These are phyloP conservation scores for Oceanodroma leucorhoa DNA, from an alignment of 2,797 vertebrate species.

Conservation along the genomic window DNA sequence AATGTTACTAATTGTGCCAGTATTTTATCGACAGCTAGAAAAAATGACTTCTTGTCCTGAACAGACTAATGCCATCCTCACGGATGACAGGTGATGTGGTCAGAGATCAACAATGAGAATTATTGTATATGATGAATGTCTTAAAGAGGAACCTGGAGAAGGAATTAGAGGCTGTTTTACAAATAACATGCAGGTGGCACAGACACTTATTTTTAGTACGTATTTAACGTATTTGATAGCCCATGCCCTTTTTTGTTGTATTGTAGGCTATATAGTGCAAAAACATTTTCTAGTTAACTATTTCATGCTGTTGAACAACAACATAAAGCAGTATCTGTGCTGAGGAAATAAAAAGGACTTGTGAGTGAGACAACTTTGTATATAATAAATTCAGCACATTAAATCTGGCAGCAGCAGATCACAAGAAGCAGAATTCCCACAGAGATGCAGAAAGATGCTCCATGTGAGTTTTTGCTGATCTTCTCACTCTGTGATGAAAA, in stretches of 20 bases:
- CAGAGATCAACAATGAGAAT: neutral
- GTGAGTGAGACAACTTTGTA: neutral
- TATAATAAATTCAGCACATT: constrained; percentile 61
- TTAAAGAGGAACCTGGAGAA: neutral
- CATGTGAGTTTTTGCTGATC: constrained; percentile 53
- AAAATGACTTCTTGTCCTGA: neutral
- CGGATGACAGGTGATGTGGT: neutral
- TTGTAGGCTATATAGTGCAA: neutral
- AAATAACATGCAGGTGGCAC: neutral
- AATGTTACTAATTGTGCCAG: neutral
- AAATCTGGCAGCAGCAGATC: constrained; percentile 53
- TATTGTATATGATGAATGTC: neutral
- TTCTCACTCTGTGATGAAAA: constrained; percentile 49
- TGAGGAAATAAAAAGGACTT: constrained; percentile 4
- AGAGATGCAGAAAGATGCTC: constrained; percentile 49
- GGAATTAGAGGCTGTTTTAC: neutral
- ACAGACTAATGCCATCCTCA: neutral
- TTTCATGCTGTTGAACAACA: neutral
- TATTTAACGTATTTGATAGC: neutral
- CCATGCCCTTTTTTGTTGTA: neutral
- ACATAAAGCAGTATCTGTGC: neutral
- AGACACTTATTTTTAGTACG: neutral
- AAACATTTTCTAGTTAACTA: neutral
- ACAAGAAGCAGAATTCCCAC: constrained; percentile 60
- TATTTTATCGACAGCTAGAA: neutral